Conservation (phyloP, 2,888 invertebrate species). For the Eilema sororculum region DNA sequence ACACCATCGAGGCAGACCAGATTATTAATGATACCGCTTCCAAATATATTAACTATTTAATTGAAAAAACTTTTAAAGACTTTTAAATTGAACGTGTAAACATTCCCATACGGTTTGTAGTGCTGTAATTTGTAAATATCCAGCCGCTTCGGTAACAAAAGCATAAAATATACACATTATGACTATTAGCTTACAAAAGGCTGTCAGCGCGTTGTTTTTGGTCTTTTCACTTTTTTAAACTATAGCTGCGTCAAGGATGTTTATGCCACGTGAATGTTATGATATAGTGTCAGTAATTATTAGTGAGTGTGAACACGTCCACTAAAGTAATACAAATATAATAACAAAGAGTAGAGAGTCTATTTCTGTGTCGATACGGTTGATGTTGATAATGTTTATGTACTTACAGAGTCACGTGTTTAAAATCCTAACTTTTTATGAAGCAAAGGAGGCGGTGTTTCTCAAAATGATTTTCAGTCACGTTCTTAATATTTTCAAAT, state of each 20-base stretch:
- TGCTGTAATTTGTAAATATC: constrained; percentile 75
- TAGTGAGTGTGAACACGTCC: constrained; percentile 83
- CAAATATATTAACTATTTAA: not conserved
- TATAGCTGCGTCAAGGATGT: constrained; percentile 76
- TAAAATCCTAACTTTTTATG: constrained; percentile 56
- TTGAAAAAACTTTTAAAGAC: constrained; percentile 59
- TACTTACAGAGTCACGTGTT: constrained; percentile 68
- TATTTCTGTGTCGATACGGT: constrained; percentile 69
- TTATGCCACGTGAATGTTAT: constrained; percentile 82
- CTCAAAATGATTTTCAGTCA: constrained; percentile 28
- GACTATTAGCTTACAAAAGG: constrained; percentile 81
- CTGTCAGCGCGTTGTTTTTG: constrained; percentile 81
- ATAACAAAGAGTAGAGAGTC: constrained; percentile 76
- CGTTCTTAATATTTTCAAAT: constrained; percentile 20
- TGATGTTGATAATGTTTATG: constrained; percentile 69
- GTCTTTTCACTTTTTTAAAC: constrained; percentile 70
- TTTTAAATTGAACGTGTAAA: constrained; percentile 77
- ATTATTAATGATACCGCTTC: not conserved
- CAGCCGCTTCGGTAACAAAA: constrained; percentile 64
- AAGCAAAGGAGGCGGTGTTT: constrained; percentile 37
- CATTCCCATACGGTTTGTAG: constrained; percentile 79
- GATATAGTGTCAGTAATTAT: constrained; percentile 85
- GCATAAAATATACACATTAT: constrained; percentile 77
- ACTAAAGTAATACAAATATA: constrained; percentile 83
- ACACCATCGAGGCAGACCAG: not conserved